Evolutionary conservation across 1,140 invertebrate species (phyloP).

Genomic region (Drosophila insularis): DNA sequence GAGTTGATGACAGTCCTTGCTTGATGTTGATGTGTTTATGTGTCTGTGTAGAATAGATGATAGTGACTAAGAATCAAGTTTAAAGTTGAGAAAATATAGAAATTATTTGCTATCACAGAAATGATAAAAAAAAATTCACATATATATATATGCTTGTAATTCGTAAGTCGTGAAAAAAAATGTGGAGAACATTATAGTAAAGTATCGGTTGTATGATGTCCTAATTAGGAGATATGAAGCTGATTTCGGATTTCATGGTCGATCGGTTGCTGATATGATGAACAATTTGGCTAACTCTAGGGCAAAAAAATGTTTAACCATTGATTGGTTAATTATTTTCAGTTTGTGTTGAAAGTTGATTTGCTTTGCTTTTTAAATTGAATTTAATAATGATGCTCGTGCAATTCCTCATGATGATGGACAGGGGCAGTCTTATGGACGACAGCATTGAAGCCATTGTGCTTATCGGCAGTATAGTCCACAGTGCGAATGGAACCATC

Average conservation of each 20-base stretch:
- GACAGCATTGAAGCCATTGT: constrained; percentile 85
- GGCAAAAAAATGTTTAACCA: constrained; percentile 35
- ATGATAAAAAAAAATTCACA: constrained; percentile 54
- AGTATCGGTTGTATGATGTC: constrained; percentile 56
- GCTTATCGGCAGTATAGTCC: constrained; percentile 83
- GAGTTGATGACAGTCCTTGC: constrained; percentile 36
- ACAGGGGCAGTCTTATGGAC: constrained; percentile 86
- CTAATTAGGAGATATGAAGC: constrained; percentile 81
- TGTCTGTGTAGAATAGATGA: constrained; percentile 66
- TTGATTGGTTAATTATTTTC: constrained; percentile 9
- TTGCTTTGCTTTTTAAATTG: constrained; percentile 8
- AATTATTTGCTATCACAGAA: constrained; percentile 79
- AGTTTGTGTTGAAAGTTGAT: constrained; percentile 29
- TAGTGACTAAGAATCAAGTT: constrained; percentile 72
- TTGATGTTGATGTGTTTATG: constrained; percentile 57
- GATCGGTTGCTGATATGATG: constrained; percentile 52
- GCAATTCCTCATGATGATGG: constrained; percentile 79
- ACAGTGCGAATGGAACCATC: constrained; percentile 84
- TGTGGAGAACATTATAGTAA: constrained; percentile 27
- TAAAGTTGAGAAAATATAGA: constrained; percentile 47
- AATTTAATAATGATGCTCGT: constrained; percentile 61
- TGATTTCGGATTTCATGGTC: constrained; percentile 77
- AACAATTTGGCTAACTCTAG: constrained; percentile 77
- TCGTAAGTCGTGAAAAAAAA: constrained; percentile 26
- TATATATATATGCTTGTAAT: constrained; percentile 62